These are phyloP conservation scores for Lytechinus variegatus DNA, from an alignment of 35 echinoderm and acorn worm species.

Conservation along the genomic window DNA sequence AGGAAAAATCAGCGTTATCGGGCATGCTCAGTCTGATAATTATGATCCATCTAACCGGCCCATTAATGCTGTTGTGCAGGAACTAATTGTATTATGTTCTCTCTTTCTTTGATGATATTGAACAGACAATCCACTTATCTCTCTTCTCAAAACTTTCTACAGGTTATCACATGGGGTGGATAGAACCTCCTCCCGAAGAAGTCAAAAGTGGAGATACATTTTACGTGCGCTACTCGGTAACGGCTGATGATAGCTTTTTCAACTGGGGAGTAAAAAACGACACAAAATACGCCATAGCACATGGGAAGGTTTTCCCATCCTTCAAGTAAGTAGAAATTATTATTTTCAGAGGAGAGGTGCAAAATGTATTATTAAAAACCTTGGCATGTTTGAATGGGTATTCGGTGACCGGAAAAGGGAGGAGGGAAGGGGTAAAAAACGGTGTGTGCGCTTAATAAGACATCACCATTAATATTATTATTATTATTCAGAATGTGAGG, in stretches of 20 bases:
- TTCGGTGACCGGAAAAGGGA: no score
- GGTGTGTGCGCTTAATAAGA: no score
- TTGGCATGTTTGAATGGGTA: no score
- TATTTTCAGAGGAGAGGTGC: neutral
- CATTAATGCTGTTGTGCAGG: no score
- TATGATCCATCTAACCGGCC: no score
- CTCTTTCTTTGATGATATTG: no score
- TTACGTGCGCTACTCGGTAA: slow-evolving; percentile 57
- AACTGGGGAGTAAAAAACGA: slow-evolving; percentile 61
- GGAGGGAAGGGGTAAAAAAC: no score
- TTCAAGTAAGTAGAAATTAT: slow-evolving; percentile 37
- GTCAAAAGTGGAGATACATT: slow-evolving; percentile 62
- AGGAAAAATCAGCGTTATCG: no score
- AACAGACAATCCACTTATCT: neutral
- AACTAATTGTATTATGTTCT: no score
- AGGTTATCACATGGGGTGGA: slow-evolving; percentile 70
- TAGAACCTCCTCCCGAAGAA: neutral
- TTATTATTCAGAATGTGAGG: neutral
- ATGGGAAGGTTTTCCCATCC: slow-evolving; percentile 44
- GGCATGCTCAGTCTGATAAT: no score
- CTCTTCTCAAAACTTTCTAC: neutral
- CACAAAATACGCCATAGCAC: slow-evolving; percentile 37
- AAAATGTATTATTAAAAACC: no score
- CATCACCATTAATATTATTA: no score
- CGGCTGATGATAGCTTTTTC: slow-evolving; percentile 52